Evolutionary conservation across 2,888 invertebrate species (phyloP), one percentile per base, ranked within the genome.

Genomic region (Ophion obscuratus): DNA sequence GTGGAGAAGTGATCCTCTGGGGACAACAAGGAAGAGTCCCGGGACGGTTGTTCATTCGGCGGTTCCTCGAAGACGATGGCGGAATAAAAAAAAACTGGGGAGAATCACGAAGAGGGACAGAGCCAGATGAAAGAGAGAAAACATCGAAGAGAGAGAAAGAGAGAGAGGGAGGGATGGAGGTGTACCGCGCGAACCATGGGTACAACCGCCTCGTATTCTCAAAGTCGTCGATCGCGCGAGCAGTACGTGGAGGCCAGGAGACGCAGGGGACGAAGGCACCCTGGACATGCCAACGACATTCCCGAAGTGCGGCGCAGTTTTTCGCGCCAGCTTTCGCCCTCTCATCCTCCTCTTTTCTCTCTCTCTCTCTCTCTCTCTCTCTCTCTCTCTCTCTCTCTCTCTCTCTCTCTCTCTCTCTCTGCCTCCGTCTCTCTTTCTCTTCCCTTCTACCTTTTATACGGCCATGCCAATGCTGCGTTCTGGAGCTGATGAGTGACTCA

Each of bases 241-340:
- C 83, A 86, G 71, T 84, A 84, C 87, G 87, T 87, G 87, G 82
- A 75, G 59, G 62, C 77, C 77, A 84, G 85, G 89, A 88, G 88
- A 89, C 87, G 87, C 88, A 91, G 89, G 90, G 90, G 90, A 91
- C 83, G 75, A 86, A 81, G 83, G 91, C 91, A 91, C 90, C 90
- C 91, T 90, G 90, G 91, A 92, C 92, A 92, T 92, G 91, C 92
- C 93, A 91, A 92, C 92, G 92, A 91, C 93, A 93, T 93, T 93
- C 93, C 90, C 92, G 89, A 92, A 92, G 92, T 90, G 90, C 92
- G 89, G 91, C 89, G 91, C 91, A 92, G 92, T 93, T 93, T 93
- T 92, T 92, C 92, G 91, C 92, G 89, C 90, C 91, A 75, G 76
- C 83, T 86, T 83, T 61, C 73, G 64, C 40, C 57, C 74, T 83